Evolutionary conservation across 2,113 vertebrate genomes (phyloP), one percentile per base, ranked within the genome.

Genomic region (Serilophus lunatus): DNA sequence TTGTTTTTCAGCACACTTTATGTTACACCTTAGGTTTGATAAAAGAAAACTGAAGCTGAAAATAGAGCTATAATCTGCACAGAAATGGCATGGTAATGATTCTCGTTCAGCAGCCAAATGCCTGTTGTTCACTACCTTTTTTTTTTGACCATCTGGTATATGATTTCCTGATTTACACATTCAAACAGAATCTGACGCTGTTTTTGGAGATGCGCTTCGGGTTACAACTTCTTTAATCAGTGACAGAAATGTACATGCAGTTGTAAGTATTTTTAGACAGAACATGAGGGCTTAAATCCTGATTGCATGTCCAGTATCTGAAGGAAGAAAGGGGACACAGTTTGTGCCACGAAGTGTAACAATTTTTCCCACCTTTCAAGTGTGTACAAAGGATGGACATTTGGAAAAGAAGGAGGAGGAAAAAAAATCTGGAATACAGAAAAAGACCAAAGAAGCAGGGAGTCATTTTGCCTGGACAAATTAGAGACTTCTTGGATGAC

Each of bases 391-490:
- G 4, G 6, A 3, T 50, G 3, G 8, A 36, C 7, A 2, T 26
- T 28, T n/a, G 35, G 51, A 80, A 76, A 89, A 29, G 16, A 29
- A 54, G 7, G 14, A 72, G 2, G 1, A 45, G 23, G 53, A n/a
- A n/a, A n/a, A 71, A 66, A 86, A 38, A 33, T 13, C 29, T 33
- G 9, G 4, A 65, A 70, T 60, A 24, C 3, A 47, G 56, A 45
- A 65, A 59, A 4, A 4, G 10, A 19, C 35, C 0, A 0, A 84
- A 45, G 19, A 29, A 74, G 19, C 28, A 14, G 7, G 9, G 17
- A 63, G 13, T 49, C 22, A 26, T 6, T 56, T 84, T 1, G 2
- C 14, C 18, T 33, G 10, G 25, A 50, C 6, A 69, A 40, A 45
- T 44, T 33, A 45, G 10, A 50, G 66, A 31, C 6, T 69, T 79